These are phyloP conservation scores for Asarcornis scutulata DNA, from an alignment of 2,113 vertebrate genomes.

Conservation along the genomic window DNA sequence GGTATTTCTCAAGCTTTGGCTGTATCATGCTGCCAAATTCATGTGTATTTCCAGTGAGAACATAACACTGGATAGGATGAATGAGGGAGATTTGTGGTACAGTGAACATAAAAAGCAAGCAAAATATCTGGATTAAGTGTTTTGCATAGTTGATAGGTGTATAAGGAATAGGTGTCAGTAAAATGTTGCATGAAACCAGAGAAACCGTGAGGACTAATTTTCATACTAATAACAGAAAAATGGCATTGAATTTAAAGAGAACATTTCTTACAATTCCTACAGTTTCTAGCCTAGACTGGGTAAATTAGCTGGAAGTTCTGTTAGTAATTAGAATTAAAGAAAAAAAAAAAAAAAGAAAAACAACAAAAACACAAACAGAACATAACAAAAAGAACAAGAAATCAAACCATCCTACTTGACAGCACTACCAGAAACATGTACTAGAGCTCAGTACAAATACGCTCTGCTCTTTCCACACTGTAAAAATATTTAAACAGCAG, in stretches of 20 bases:
- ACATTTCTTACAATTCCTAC: background rate
- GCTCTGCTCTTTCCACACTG: background rate
- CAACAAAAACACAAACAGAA: background rate
- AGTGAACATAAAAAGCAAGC: background rate
- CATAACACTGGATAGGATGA: background rate
- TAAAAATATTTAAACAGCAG: background rate
- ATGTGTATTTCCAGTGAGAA: background rate
- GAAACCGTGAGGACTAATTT: background rate
- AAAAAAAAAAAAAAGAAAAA: background rate
- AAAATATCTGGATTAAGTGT: background rate
- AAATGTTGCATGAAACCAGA: background rate
- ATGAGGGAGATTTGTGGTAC: background rate
- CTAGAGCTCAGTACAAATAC: background rate
- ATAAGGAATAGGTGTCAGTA: background rate
- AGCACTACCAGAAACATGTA: background rate
- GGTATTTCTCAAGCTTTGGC: background rate
- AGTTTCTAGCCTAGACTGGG: background rate
- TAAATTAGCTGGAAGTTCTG: background rate
- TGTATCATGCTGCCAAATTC: background rate
- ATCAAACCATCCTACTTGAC: background rate
- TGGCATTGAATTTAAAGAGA: background rate
- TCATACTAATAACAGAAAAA: background rate
- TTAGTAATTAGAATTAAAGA: background rate
- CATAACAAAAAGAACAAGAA: background rate
- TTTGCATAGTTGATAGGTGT: background rate